Evolutionary conservation across 2,888 invertebrate species (phyloP).

Genomic region (Neoscelio sp.): DNA sequence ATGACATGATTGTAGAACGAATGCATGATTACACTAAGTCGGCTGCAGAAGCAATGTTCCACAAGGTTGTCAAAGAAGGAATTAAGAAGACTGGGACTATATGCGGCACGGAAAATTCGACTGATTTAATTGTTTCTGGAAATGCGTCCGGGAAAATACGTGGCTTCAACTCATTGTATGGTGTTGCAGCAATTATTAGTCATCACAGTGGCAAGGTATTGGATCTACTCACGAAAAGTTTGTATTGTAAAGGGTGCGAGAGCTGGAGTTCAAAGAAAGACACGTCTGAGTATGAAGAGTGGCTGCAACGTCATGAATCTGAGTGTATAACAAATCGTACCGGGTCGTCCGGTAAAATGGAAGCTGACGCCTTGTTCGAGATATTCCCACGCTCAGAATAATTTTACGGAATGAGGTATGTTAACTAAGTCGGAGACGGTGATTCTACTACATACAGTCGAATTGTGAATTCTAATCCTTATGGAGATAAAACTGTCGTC

Average conservation of each 20-base stretch:
- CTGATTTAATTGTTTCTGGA: slow-evolving; percentile 16
- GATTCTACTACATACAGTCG: too few species aligned
- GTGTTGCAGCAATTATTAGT: slow-evolving; percentile 15
- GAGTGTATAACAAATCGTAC: too few species aligned
- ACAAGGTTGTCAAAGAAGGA: too few species aligned
- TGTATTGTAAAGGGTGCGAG: slow-evolving; percentile 59
- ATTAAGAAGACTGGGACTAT: slow-evolving; percentile 3
- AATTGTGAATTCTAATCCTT: too few species aligned
- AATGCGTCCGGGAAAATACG: slow-evolving; percentile 31
- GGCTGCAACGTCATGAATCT: too few species aligned
- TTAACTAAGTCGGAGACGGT: too few species aligned
- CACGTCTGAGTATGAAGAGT: too few species aligned
- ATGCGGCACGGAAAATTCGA: slow-evolving; percentile 9
- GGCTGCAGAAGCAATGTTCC: slow-evolving; percentile 5
- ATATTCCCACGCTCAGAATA: too few species aligned
- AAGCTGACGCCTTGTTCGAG: slow-evolving; percentile 30
- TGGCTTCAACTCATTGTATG: slow-evolving; percentile 34
- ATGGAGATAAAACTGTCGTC: too few species aligned
- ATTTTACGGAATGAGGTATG: too few species aligned
- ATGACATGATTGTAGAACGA: slow-evolving; percentile 30
- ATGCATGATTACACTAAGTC: slow-evolving; percentile 14
- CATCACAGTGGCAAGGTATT: slow-evolving; percentile 7
- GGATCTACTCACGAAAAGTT: slow-evolving; percentile 39
- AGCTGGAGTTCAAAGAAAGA: slow-evolving; percentile 34
- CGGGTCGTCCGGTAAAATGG: too few species aligned